Percentiles rank a stretch among this genome's conserved stretches.
Conservation (phyloP, 2,888 invertebrate genomes). For the Limenitis arthemis region DNA sequence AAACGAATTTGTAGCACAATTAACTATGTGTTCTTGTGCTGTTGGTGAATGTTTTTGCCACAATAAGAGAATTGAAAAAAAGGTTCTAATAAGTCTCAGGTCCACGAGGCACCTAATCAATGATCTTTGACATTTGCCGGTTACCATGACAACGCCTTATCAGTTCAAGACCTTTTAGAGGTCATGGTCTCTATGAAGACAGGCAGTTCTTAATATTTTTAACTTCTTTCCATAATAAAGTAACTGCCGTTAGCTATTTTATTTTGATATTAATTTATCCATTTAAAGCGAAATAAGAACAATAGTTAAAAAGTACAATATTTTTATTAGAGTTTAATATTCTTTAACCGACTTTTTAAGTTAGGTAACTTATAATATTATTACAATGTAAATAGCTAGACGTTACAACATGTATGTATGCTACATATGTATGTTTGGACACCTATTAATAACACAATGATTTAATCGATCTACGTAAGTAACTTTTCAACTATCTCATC, state of each 20-base stretch:
- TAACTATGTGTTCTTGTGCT: too few species aligned
- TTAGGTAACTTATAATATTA: constrained; percentile 5
- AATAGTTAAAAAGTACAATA: too few species aligned
- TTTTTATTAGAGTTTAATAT: too few species aligned
- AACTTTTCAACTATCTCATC: constrained; percentile 51
- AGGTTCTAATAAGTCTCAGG: background rate
- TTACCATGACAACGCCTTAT: constrained; percentile 45
- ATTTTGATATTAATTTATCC: background rate
- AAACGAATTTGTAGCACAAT: too few species aligned
- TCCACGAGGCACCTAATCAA: constrained; percentile 8
- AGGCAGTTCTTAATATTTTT: background rate
- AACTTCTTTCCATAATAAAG: background rate
- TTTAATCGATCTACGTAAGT: constrained; percentile 61
- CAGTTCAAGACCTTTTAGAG: constrained; percentile 40
- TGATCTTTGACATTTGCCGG: constrained; percentile 34
- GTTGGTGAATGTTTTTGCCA: too few species aligned
- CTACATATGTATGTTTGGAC: constrained; percentile 39
- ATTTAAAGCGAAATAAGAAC: too few species aligned
- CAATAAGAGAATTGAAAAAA: background rate
- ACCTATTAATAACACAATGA: constrained; percentile 56
- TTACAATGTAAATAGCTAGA: constrained; percentile 28
- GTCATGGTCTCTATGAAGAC: background rate
- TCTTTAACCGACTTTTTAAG: too few species aligned
- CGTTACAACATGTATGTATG: constrained; percentile 21
- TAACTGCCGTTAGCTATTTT: background rate